Base-by-base conservation (phyloP, 2,888 invertebrate species). In the Pammene aurita region DNA sequence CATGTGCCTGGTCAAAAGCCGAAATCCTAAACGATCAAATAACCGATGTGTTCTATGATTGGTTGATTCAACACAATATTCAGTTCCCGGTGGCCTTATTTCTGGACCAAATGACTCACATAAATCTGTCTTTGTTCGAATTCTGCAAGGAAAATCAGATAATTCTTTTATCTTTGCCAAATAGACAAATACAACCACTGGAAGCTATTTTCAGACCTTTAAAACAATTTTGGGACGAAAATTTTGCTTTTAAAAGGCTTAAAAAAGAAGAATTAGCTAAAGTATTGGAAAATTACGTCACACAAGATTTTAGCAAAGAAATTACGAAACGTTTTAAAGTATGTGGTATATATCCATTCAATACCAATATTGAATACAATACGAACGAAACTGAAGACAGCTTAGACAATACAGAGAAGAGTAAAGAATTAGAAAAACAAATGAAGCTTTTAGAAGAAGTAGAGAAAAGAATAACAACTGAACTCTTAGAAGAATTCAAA, bases 341-440 rank as follows among this genome's bases (percentile, higher is more conserved):
- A 9, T 61, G 61, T 38, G 61, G 61, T 1, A 38, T 61, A 38
- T 61, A 38, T 18, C 61, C 61, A 13, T 61, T 61, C 38, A 48
- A 61, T 18, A 35, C 38, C 2, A 60, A 60, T 11, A 11, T 46
- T 9, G 18, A 34, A 44, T 44, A 60, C 9, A 60, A 34, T 14
- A 16, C n/a, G 10, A 38, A 44, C 0, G 46, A 35, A 38, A n/a
- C 46, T 14, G 14, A 60, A 9, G n/a, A 11, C 50, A 16, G 7
- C 10, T 18, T 10, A 50, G 14, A 13, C 11, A 41, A 41, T 13
- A 11, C 11, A 57, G 18, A 57, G 13, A 41, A n/a, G 0, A 38
- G 38, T 7, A 42, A 41, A 57, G 42, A 44, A 42, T 5, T 10
- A 26, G 2, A 2, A 9, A 7, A 57, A 0, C 26, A 38, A 38